Evolutionary conservation across 2,888 invertebrate species (phyloP), one percentile per base, ranked within the genome.

Genomic region (Ditula angustiorana): DNA sequence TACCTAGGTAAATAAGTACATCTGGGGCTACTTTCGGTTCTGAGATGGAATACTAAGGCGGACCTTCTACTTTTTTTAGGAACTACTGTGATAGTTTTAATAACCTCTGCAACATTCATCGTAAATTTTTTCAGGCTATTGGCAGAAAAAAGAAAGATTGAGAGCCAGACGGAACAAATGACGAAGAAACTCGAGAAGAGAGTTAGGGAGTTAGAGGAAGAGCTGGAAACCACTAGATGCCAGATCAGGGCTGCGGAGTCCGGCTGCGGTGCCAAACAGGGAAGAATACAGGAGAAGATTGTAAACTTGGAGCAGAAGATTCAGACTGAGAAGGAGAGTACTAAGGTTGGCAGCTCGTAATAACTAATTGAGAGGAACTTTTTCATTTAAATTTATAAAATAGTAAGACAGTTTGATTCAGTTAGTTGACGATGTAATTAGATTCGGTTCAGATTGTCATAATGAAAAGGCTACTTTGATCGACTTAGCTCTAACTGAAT

Each of bases 141-240:
- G 73, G 60, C 74, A 63, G 92, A 92, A 65, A 90, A 86, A 77
- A 81, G 74, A 55, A 63, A 81, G 41, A 76, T 92, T 67, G 83
- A 88, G 75, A 57, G 71, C 0, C 78, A 87, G 64, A 76, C 86
- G 11, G 56, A 63, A 11, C 61, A 77, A 30, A 67, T 82, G 3
- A 84, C 74, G 58, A 73, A 63, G 13, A 73, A 67, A 1, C 70
- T 92, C 10, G 81, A 88, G 63, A 64, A 37, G 2, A 87, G 71
- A 69, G 80, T 92, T 5, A 77, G 74, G 35, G 69, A 78, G 10
- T 68, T 91, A 13, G 84, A 90, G 69, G 83, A 84, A 53, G 87
- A 92, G 67, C 60, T 91, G 53, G 85, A 85, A 11, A 86, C 78
- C 0, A 76, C 81, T 0, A 82, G 76, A 61, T 72, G 86, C 23